phyloP scores from a whole-genome alignment of 2,797 vertebrate species.

The Echiichthys vipera region DNA sequence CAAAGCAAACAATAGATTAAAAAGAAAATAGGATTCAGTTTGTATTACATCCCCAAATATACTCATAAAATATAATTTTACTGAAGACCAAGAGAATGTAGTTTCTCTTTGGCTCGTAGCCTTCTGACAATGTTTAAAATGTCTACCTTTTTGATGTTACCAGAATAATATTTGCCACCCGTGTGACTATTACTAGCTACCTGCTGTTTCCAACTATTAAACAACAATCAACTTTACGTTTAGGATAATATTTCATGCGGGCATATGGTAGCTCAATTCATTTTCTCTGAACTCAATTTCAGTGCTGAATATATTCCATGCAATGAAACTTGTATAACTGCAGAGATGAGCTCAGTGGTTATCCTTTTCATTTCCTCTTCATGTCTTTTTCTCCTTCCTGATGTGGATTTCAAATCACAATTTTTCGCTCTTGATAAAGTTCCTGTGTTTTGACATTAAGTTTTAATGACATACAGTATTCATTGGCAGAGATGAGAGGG shows the following conservation, averaged over 20 bases:
- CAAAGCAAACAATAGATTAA: background rate
- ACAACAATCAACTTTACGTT: slow-evolving; percentile 27
- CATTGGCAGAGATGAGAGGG: slow-evolving; percentile 74
- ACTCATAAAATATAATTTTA: slow-evolving; percentile 12
- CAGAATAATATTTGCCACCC: background rate
- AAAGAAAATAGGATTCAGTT: slow-evolving; percentile 11
- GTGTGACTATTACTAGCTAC: slow-evolving; percentile 10
- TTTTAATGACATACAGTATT: slow-evolving; percentile 75
- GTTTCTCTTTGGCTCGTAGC: background rate
- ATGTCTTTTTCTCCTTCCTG: slow-evolving; percentile 32
- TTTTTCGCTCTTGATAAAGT: slow-evolving; percentile 65
- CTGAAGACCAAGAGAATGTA: slow-evolving; percentile 9
- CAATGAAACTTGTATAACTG: slow-evolving; percentile 44
- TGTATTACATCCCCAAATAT: background rate
- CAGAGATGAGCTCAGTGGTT: slow-evolving; percentile 44
- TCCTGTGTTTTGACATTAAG: slow-evolving; percentile 68
- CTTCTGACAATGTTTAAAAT: slow-evolving; percentile 3
- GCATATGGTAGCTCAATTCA: slow-evolving; percentile 11
- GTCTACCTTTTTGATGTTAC: slow-evolving; percentile 8
- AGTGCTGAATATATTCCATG: slow-evolving; percentile 53
- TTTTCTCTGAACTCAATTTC: slow-evolving; percentile 46
- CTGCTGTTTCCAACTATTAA: slow-evolving; percentile 47
- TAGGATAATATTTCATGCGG: slow-evolving; percentile 12
- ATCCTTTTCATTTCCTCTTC: slow-evolving; percentile 58
- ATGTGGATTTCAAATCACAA: slow-evolving; percentile 59